A percentile compares a stretch with the other conserved stretches of the same genome.
Evolutionary conservation across 2,888 invertebrate genomes (phyloP).

Genomic region (Petrophora chlorosata): DNA sequence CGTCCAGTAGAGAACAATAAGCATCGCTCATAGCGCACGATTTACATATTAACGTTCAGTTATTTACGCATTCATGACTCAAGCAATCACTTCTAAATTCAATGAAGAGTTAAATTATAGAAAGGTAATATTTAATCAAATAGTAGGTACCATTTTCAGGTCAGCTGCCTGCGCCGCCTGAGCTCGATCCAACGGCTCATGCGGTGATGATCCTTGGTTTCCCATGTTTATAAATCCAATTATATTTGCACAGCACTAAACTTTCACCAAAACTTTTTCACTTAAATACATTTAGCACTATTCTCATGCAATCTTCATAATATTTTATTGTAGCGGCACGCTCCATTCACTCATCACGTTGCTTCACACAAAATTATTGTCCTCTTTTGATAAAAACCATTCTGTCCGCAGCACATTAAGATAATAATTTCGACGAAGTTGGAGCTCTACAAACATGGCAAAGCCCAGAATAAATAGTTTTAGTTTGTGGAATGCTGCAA

Average conservation of each 20-base stretch:
- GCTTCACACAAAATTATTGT: conserved; percentile 58
- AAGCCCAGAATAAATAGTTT: conserved; percentile 73
- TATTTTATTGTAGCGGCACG: conserved; percentile 49
- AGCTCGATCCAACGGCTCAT: conserved; percentile 91
- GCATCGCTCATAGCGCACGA: conserved; percentile 15
- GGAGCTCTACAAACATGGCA: conserved; percentile 74
- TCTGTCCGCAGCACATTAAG: conserved; percentile 67
- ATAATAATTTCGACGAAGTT: conserved; percentile 75
- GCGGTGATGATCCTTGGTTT: conserved; percentile 92
- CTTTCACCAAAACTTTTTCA: conserved; percentile 47
- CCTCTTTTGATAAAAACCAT: conserved; percentile 65
- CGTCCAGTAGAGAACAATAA: conserved; percentile 18
- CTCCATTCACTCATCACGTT: conserved; percentile 60
- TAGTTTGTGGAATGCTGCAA: conserved; percentile 63
- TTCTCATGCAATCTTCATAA: conserved; percentile 27
- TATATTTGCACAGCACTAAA: conserved; percentile 42
- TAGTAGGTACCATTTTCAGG: conserved; percentile 72
- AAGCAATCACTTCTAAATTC: conserved; percentile 48
- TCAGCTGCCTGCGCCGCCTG: conserved; percentile 75
- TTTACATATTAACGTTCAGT: conserved; percentile 23
- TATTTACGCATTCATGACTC: conserved; percentile 38
- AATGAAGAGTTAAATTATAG: conserved; percentile 36
- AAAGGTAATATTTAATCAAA: conserved; percentile 15
- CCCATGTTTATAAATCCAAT: conserved; percentile 83
- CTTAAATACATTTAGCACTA: conserved; percentile 18